A percentile compares a stretch with the other conserved stretches of the same genome.
phyloP scores from a whole-genome alignment of 2,797 vertebrate genomes.

The Melanotaenia pygmaea region DNA sequence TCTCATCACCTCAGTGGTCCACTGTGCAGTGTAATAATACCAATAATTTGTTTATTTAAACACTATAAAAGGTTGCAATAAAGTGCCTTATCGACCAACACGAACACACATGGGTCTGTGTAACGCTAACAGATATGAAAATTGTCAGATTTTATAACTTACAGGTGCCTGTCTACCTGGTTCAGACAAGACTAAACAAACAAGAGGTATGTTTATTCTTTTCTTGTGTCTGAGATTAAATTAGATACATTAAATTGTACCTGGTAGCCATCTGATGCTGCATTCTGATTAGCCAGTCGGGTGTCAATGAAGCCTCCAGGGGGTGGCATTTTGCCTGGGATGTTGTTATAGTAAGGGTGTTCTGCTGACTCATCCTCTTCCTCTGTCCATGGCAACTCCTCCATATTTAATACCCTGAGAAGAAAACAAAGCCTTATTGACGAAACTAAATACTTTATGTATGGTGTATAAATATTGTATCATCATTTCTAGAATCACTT shows the following conservation, averaged over 20 bases:
- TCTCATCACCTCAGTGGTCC: not conserved
- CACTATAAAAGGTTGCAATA: no score
- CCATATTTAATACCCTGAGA: slow-evolving; percentile 91
- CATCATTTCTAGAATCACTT: no score
- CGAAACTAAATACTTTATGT: not conserved
- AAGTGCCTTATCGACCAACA: not conserved
- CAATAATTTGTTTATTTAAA: not conserved
- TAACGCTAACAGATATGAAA: not conserved
- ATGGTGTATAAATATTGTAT: no score
- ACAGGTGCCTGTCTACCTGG: no score
- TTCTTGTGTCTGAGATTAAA: not conserved
- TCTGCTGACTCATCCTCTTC: slow-evolving; percentile 89
- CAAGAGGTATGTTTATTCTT: no score
- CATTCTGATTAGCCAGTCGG: slow-evolving; percentile 83
- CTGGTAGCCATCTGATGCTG: slow-evolving; percentile 81
- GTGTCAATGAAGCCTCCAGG: slow-evolving; percentile 90
- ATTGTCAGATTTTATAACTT: not conserved
- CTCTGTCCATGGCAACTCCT: slow-evolving; percentile 90
- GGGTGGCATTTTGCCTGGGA: slow-evolving; percentile 93
- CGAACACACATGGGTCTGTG: not conserved
- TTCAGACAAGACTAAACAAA: no score
- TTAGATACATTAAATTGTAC: slow-evolving; percentile 65
- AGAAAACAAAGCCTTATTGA: not conserved
- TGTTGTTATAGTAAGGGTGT: slow-evolving; percentile 94
- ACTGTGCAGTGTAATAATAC: not conserved